A percentile compares a stretch with the other conserved stretches of the same genome.
These are phyloP conservation scores for Bostrychus sinensis DNA, from an alignment of 2,113 vertebrate genomes.

Conservation along the genomic window DNA sequence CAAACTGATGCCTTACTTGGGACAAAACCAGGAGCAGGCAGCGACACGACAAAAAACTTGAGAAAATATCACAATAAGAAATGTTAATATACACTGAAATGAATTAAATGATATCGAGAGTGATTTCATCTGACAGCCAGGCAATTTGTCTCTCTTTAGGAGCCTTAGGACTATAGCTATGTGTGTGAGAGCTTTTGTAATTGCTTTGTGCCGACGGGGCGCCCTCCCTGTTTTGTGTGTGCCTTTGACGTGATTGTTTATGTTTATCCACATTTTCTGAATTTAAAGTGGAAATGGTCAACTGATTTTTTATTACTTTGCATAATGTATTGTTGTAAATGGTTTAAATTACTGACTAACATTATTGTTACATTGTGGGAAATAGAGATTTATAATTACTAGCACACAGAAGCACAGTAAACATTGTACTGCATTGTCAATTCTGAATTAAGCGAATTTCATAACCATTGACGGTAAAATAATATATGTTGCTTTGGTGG, in stretches of 20 bases:
- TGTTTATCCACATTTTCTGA: slow-evolving; percentile 13
- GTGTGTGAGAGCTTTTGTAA: slow-evolving; percentile 60
- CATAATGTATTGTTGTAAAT: neutral
- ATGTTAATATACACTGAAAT: slow-evolving; percentile 79
- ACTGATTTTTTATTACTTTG: slow-evolving; percentile 11
- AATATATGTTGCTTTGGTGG: no score
- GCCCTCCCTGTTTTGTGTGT: slow-evolving; percentile 29
- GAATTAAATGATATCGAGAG: slow-evolving; percentile 88
- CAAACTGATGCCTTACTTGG: slow-evolving; percentile 45
- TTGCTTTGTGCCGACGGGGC: slow-evolving; percentile 68
- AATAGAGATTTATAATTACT: neutral
- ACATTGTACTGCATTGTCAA: neutral
- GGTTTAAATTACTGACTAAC: neutral
- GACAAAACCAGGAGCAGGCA: slow-evolving; percentile 35
- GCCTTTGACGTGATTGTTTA: slow-evolving; percentile 43
- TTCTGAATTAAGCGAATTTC: no score
- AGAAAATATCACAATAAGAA: slow-evolving; percentile 64
- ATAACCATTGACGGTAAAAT: no score
- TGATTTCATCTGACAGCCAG: slow-evolving; percentile 91
- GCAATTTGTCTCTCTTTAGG: slow-evolving; percentile 84
- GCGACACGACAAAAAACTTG: slow-evolving; percentile 33
- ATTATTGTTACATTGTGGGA: neutral
- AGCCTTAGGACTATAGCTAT: slow-evolving; percentile 47
- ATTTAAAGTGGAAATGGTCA: slow-evolving; percentile 22
- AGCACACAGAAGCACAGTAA: neutral